A percentile compares a stretch with the other conserved stretches of the same genome.
phyloP scores from a whole-genome alignment of 2,888 invertebrate species.

The Brenthis hecate region DNA sequence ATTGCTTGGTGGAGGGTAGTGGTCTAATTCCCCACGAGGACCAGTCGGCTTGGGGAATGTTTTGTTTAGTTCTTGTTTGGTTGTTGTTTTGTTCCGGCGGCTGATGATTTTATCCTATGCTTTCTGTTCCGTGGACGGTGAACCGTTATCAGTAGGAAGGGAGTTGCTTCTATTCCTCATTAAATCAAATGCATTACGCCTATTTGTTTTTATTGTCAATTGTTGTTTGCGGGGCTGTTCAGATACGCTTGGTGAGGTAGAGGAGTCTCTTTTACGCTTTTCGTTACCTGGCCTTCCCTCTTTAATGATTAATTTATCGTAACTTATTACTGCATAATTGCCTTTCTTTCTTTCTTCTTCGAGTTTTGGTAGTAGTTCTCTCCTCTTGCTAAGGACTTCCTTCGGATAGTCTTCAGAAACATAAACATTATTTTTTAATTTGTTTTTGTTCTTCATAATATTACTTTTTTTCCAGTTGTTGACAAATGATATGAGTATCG shows the following conservation, averaged over 20 bases:
- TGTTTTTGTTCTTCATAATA: background rate
- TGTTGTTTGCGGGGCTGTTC: slow-evolving; percentile 24
- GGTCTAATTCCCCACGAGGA: slow-evolving; percentile 36
- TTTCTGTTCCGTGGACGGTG: background rate
- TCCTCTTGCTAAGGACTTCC: slow-evolving; percentile 1
- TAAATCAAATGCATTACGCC: slow-evolving; percentile 25
- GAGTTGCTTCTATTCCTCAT: slow-evolving; percentile 31
- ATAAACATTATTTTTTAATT: background rate
- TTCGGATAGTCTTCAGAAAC: background rate
- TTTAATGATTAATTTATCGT: slow-evolving; percentile 27
- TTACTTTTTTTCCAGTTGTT: background rate
- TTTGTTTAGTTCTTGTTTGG: slow-evolving; percentile 1
- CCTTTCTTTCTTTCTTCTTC: slow-evolving; percentile 26
- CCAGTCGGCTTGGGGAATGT: slow-evolving; percentile 7
- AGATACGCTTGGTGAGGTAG: slow-evolving; percentile 18
- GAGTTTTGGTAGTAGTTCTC: background rate
- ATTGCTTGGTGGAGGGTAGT: slow-evolving; percentile 30
- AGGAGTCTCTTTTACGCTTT: slow-evolving; percentile 27
- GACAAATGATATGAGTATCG: background rate
- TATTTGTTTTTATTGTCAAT: slow-evolving; percentile 9
- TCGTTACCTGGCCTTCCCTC: slow-evolving; percentile 17
- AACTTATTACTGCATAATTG: slow-evolving; percentile 21
- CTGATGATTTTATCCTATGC: slow-evolving; percentile 28
- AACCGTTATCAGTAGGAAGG: slow-evolving; percentile 2
- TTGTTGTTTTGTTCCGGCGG: slow-evolving; percentile 22